phyloP scores from a whole-genome alignment of 2,888 invertebrate species.

The Nesidiocoris tenuis region DNA sequence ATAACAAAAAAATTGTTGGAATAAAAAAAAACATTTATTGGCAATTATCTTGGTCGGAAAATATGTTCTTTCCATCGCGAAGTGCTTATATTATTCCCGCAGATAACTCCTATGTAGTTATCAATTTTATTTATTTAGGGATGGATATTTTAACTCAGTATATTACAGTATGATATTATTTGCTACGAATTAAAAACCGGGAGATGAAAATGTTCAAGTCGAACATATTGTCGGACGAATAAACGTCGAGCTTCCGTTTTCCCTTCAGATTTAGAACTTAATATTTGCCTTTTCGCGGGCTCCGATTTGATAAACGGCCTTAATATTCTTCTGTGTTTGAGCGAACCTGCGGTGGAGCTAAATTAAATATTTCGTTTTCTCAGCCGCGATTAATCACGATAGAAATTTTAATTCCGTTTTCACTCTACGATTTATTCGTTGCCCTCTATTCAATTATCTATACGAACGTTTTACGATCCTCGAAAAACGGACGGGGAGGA shows the following conservation, averaged over 20 bases:
- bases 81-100: too few species aligned
- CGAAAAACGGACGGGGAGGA: too few species aligned
- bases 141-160: too few species aligned
- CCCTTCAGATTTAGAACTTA: neutral
- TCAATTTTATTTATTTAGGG: too few species aligned
- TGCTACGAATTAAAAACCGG: neutral
- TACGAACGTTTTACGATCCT: too few species aligned
- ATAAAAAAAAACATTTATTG: too few species aligned
- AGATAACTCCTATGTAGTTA: too few species aligned
- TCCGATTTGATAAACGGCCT: neutral
- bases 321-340: neutral
- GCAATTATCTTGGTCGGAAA: too few species aligned
- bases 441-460: neutral
- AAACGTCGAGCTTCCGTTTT: neutral
- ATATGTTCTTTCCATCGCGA: too few species aligned
- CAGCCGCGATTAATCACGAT: neutral
- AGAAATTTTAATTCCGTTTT: neutral
- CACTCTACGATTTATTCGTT: neutral
- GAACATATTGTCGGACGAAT: neutral
- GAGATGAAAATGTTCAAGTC: neutral
- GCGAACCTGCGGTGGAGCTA: neutral
- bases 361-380: neutral
- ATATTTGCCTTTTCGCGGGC: neutral
- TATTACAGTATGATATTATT: too few species aligned
- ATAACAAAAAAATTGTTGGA: too few species aligned